Percentiles rank a stretch among this genome's conserved stretches.
Evolutionary conservation across 2,888 invertebrate genomes (phyloP).

Genomic region (Nemoura dubitans): DNA sequence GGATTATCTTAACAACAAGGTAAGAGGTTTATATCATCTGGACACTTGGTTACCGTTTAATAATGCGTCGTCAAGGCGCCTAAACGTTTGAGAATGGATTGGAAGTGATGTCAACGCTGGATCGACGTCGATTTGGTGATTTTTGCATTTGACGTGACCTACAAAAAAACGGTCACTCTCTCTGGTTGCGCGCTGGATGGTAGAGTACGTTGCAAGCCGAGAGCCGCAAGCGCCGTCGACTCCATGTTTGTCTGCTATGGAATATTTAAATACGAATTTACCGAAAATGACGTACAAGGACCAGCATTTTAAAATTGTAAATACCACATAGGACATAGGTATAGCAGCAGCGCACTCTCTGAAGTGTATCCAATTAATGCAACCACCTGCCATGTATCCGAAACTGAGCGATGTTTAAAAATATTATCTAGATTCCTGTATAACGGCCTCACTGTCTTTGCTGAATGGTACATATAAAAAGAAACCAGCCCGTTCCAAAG

Average conservation of each 20-base stretch:
- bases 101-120: neutral
- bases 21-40: too few species aligned
- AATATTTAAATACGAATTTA: too few species aligned
- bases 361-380: neutral
- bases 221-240: neutral
- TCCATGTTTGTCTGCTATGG: neutral
- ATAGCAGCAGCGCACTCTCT: too few species aligned
- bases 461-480: neutral
- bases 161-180: conserved; percentile 7
- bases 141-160: neutral
- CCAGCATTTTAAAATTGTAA: too few species aligned
- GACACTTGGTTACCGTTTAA: too few species aligned
- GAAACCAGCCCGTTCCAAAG: neutral
- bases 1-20: neutral
- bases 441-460: neutral
- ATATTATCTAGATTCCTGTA: neutral
- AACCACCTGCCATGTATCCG: neutral
- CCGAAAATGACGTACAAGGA: too few species aligned
- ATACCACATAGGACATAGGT: too few species aligned
- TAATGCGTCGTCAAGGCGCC: too few species aligned
- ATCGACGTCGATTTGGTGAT: neutral
- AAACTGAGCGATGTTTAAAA: neutral
- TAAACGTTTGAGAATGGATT: too few species aligned
- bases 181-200: neutral
- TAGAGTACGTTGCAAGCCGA: neutral